phyloP scores from a whole-genome alignment of 2,888 invertebrate genomes.

The Dicranocentrus wangi region DNA sequence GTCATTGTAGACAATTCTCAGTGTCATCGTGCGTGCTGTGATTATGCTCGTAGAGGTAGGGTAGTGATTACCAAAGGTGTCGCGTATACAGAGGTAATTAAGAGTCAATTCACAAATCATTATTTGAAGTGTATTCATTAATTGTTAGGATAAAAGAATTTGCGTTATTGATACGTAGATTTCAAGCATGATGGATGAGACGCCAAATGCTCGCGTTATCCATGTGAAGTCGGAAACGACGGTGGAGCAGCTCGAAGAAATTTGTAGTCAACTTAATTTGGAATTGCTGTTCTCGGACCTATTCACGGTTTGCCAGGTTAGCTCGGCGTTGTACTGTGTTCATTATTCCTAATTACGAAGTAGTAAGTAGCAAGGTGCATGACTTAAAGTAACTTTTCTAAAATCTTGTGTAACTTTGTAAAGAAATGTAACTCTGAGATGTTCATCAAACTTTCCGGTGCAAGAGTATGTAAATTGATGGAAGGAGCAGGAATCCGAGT shows the following conservation, averaged over 20 bases:
- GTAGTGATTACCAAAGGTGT: conserved; percentile 78
- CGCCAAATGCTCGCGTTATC: too few species aligned
- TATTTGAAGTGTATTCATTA: not conserved
- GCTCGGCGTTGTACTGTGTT: conserved; percentile 72
- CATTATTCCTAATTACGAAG: not conserved
- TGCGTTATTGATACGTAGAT: too few species aligned
- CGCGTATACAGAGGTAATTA: conserved; percentile 73
- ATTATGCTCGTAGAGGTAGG: conserved; percentile 77
- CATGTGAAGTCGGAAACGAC: conserved; percentile 78
- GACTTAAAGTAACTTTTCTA: not conserved
- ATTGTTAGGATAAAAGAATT: conserved; percentile 77
- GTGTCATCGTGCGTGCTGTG: conserved; percentile 77
- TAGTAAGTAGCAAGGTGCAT: too few species aligned
- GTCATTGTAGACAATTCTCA: conserved; percentile 77
- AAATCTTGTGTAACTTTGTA: conserved; percentile 51
- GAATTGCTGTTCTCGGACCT: conserved; percentile 80
- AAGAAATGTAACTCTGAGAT: conserved; percentile 77
- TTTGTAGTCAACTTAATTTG: conserved; percentile 81
- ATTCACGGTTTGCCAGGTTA: conserved; percentile 83
- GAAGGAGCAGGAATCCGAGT: not conserved
- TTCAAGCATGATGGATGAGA: too few species aligned
- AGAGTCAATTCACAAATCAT: not conserved
- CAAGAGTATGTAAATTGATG: conserved; percentile 57
- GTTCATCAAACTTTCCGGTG: conserved; percentile 76
- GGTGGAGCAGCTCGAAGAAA: conserved; percentile 81